Conservation (phyloP, 2,797 vertebrate species). For the Sebastes itinus region DNA sequence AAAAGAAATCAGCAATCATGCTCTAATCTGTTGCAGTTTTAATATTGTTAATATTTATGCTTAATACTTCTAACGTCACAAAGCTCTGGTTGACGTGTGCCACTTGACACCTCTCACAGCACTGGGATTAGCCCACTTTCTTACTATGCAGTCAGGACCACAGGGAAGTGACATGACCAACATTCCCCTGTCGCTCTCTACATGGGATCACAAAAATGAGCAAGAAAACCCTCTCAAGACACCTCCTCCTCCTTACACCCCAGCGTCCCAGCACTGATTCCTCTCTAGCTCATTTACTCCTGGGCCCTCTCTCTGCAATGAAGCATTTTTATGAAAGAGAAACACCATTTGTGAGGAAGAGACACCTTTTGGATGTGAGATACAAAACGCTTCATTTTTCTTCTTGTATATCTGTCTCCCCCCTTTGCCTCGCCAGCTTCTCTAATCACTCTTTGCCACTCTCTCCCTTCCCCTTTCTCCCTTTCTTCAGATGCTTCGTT, state of each 20-base stretch:
- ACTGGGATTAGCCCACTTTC: slow-evolving; percentile 59
- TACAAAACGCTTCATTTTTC: slow-evolving; percentile 45
- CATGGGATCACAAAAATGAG: slow-evolving; percentile 17
- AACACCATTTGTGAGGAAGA: slow-evolving; percentile 34
- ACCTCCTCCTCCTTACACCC: not conserved
- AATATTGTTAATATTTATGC: not conserved
- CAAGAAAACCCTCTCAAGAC: slow-evolving; percentile 4
- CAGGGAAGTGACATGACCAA: slow-evolving; percentile 57
- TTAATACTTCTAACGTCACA: slow-evolving; percentile 1
- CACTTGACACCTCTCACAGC: slow-evolving; percentile 19
- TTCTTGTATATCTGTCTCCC: slow-evolving; percentile 3
- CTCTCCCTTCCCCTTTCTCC: not conserved
- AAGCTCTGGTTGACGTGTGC: slow-evolving; percentile 13
- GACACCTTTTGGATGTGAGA: slow-evolving; percentile 38
- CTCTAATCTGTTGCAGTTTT: not conserved
- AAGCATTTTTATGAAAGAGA: slow-evolving; percentile 38
- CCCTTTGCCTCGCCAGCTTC: slow-evolving; percentile 1
- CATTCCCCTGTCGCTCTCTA: slow-evolving; percentile 22
- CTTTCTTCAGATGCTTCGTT: slow-evolving; percentile 18
- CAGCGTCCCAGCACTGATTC: not conserved
- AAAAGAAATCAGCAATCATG: not conserved
- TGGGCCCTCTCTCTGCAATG: not conserved
- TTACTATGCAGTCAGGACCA: slow-evolving; percentile 28
- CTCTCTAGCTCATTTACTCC: slow-evolving; percentile 39
- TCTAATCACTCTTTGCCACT: slow-evolving; percentile 51